Percentiles rank a stretch among this genome's conserved stretches.
Conservation (phyloP, 2,797 vertebrate genomes). For the Iguana delicatissima region DNA sequence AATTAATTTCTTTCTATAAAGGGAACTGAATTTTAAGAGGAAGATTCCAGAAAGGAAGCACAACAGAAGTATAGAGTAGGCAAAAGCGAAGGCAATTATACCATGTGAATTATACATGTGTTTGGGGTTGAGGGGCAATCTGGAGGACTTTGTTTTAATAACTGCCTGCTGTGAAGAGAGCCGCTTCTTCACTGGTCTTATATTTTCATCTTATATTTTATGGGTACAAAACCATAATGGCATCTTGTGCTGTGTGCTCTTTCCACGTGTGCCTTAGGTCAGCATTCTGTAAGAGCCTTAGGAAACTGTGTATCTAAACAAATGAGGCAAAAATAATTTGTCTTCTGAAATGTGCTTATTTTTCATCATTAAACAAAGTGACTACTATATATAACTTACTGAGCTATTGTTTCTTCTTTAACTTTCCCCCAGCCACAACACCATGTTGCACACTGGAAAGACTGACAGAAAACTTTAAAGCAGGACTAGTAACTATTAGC, state of each 20-base stretch:
- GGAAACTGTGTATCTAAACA: constrained; percentile 8
- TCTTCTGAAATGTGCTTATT: constrained; percentile 11
- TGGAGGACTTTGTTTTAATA: constrained; percentile 26
- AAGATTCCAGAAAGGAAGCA: neutral
- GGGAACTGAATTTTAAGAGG: neutral
- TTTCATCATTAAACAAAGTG: constrained; percentile 31
- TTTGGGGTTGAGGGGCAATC: neutral
- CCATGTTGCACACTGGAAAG: constrained; percentile 1
- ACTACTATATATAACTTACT: neutral
- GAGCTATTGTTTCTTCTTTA: fast-evolving
- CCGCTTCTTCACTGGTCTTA: constrained; percentile 38
- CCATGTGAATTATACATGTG: neutral
- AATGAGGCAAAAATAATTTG: constrained; percentile 38
- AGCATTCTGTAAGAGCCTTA: neutral
- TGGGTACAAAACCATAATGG: constrained; percentile 18
- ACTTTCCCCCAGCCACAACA: neutral
- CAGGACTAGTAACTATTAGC: neutral
- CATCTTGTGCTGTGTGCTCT: neutral
- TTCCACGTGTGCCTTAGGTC: neutral
- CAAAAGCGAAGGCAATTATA: neutral
- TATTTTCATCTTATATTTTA: neutral
- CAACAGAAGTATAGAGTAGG: neutral
- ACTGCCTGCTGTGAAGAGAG: constrained; percentile 15
- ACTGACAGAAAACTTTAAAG: neutral
- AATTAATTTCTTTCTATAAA: neutral